Base-by-base conservation (phyloP, 2,797 vertebrate genomes). In the Parauchenoglanis ngamensis region DNA sequence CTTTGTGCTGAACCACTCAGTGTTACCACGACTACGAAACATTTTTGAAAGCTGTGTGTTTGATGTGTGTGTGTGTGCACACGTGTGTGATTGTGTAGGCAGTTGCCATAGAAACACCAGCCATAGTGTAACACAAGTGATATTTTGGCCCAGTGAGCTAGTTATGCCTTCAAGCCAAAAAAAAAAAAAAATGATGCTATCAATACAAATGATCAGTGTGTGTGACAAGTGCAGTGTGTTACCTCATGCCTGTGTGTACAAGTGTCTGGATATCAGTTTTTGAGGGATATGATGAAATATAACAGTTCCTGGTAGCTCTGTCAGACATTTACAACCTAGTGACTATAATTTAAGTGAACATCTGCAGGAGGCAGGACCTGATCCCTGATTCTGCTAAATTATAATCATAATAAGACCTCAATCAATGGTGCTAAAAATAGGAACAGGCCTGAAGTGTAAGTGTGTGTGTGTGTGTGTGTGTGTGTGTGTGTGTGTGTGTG, bases 101-200 rank as follows among this genome's bases (percentile, higher is more conserved):
- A 93, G 94, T 95, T 94, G 86, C 94, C 91, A 94, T 94, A 91
- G 94, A 90, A 94, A 94, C 94, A 91, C 92, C 93, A 94, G 93
- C 94, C 93, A 92, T 93, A 94, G 93, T 94, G 93, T 94, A 92
- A 92, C 89, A 91, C 90, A 92, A 92, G 91, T 92, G 93, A 94
- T 91, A 93, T 92, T 92, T 90, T 92, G 87, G 92, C 89, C 92
- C 78, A 77, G 57, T 85, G 85, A 92, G 91, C 90, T 84, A 87
- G 88, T 89, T 83, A 90, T 90, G 89, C 86, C 89, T 85, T 87
- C 49, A 54, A 89, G 90, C 86, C 72, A 46, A 85, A 31, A 80
- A 67, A 67, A 88, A 89, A 76, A 68, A 72, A 89, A 85, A 23
- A 28, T 28, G 75, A 70, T 86, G 44, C 86, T 89, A 92, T 88